Percentiles rank a stretch among this genome's conserved stretches.
Conservation (phyloP, 2,113 vertebrate species). For the Bettongia penicillata region DNA sequence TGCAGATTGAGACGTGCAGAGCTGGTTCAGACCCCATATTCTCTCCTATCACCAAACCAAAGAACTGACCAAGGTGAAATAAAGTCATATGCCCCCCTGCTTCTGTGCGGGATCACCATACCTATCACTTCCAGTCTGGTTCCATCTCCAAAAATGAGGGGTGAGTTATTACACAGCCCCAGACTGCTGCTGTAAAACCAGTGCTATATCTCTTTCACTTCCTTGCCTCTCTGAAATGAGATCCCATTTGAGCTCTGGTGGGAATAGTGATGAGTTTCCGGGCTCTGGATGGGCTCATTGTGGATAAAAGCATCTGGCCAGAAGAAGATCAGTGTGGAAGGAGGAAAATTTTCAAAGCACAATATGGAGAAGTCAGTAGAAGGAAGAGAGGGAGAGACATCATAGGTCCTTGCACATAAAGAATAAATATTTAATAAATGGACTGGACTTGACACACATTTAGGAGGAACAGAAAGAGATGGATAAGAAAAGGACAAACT, state of each 20-base stretch:
- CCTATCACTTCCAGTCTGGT: conserved; percentile 66
- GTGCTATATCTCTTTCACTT: background rate
- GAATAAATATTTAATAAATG: background rate
- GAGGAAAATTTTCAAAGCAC: background rate
- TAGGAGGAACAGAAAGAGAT: background rate
- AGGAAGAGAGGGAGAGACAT: background rate
- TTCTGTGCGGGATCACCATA: conserved; percentile 40
- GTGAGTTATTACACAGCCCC: conserved; percentile 18
- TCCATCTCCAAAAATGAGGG: conserved; percentile 57
- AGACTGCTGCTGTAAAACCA: background rate
- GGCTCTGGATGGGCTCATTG: background rate
- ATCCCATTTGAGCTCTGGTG: background rate
- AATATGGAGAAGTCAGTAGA: background rate
- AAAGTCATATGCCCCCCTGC: rapidly evolving
- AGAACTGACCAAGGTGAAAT: background rate
- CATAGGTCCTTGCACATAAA: background rate
- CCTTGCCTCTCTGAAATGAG: background rate
- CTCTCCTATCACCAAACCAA: background rate
- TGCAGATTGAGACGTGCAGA: background rate
- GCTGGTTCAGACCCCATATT: background rate
- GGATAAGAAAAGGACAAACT: background rate
- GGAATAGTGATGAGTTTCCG: background rate
- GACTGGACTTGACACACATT: background rate
- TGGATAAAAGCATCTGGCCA: background rate
- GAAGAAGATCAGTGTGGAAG: background rate